phyloP scores from a whole-genome alignment of 2,888 invertebrate genomes.

The Eupithecia centaureata region DNA sequence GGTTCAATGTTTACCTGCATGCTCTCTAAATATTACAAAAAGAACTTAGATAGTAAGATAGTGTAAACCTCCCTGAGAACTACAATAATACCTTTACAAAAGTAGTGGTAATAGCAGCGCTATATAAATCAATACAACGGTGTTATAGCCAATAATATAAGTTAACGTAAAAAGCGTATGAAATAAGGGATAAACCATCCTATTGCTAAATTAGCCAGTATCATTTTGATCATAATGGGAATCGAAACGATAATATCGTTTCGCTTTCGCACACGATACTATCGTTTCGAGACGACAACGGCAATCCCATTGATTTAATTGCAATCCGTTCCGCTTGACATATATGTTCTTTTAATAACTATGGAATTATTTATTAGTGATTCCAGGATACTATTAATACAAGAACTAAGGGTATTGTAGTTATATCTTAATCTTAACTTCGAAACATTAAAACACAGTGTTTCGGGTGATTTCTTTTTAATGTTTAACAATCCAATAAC shows the following conservation, averaged over 20 bases:
- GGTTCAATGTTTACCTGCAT: neutral
- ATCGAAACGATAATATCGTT: neutral
- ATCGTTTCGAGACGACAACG: too few species aligned
- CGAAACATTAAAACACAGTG: conserved; percentile 31
- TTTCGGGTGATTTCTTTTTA: conserved; percentile 30
- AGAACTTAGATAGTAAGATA: neutral
- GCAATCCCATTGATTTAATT: neutral
- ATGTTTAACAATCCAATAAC: conserved; percentile 38
- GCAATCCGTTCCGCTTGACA: neutral
- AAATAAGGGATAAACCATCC: neutral
- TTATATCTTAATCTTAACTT: neutral
- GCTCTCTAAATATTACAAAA: neutral
- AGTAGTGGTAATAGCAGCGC: neutral
- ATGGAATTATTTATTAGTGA: too few species aligned
- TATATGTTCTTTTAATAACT: too few species aligned
- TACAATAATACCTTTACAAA: neutral
- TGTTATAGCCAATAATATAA: neutral
- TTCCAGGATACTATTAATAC: too few species aligned
- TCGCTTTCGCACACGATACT: too few species aligned
- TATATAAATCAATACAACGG: neutral
- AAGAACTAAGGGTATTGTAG: too few species aligned
- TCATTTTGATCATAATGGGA: neutral
- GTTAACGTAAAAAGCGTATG: neutral
- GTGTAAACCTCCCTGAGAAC: neutral
- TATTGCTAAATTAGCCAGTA: neutral